These are phyloP conservation scores for Saimiri boliviensis DNA, from an alignment of 2,113 vertebrate species.

Conservation along the genomic window DNA sequence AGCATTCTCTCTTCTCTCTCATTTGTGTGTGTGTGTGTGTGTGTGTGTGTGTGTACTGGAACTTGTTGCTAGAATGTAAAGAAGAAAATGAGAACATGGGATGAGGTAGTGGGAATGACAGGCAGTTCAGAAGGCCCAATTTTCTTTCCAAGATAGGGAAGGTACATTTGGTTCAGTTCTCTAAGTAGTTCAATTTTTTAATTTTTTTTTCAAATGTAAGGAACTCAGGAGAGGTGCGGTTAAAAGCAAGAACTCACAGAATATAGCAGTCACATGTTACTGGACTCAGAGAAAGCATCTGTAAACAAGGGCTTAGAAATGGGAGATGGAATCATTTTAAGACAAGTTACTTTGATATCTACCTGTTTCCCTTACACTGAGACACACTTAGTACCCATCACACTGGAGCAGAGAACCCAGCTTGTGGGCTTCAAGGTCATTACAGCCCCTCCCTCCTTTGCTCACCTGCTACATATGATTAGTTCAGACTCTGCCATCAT, in stretches of 20 bases:
- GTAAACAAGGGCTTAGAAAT: background rate
- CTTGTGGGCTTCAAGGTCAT: accelerated
- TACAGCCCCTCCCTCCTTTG: background rate
- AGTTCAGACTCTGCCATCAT: no score
- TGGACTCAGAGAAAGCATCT: background rate
- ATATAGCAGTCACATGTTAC: accelerated
- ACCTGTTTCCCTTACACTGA: accelerated
- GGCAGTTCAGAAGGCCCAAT: background rate
- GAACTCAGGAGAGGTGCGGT: no score
- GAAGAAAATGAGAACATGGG: background rate
- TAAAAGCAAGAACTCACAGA: background rate
- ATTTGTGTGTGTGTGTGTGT: no score
- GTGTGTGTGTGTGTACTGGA: no score
- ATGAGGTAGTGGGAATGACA: accelerated
- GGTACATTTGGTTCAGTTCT: no score
- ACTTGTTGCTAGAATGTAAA: background rate
- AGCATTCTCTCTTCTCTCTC: background rate
- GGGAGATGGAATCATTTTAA: background rate
- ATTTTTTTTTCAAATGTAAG: background rate
- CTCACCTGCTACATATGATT: accelerated
- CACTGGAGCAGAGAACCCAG: background rate
- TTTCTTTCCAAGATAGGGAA: background rate
- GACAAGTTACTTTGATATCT: background rate
- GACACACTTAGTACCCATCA: background rate
- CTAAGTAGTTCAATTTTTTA: no score